Evolutionary conservation across 2,888 invertebrate species (phyloP).

Genomic region (Drosophila limbata): DNA sequence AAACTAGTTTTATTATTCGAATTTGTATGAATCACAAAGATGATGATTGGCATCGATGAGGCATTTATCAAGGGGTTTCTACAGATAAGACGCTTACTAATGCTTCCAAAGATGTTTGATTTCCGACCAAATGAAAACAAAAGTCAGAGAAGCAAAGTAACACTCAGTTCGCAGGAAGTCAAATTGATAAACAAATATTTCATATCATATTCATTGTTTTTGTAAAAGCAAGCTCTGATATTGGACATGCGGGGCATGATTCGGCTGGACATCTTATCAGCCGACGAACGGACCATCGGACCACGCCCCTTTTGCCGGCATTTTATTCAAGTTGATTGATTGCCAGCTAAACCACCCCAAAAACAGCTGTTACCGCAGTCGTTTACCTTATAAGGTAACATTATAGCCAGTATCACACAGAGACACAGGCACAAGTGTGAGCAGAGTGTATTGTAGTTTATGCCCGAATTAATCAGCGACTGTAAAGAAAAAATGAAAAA

Average conservation of each 20-base stretch:
- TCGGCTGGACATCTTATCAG: slow-evolving; percentile 48
- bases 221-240: slow-evolving; percentile 12
- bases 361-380: slow-evolving; percentile 39
- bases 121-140: slow-evolving; percentile 27
- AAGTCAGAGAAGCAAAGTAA: neutral
- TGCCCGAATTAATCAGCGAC: slow-evolving; percentile 58
- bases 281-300: slow-evolving; percentile 2
- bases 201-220: slow-evolving; percentile 1
- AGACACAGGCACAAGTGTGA: slow-evolving; percentile 10
- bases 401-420: slow-evolving; percentile 29
- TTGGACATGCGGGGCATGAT: slow-evolving; percentile 33
- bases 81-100: slow-evolving; percentile 49
- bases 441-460: slow-evolving; percentile 28
- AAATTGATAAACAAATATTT: slow-evolving; percentile 47
- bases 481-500: slow-evolving; percentile 42
- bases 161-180: slow-evolving; percentile 51
- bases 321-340: slow-evolving; percentile 44
- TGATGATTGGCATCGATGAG: slow-evolving; percentile 19
- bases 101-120: slow-evolving; percentile 15
- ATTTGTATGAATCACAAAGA: slow-evolving; percentile 31
- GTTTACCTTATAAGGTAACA: slow-evolving; percentile 66
- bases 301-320: slow-evolving; percentile 36
- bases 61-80: neutral
- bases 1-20: slow-evolving; percentile 13
- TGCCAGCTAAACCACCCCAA: slow-evolving; percentile 23